These are phyloP conservation scores for Zhengitettix transpicula DNA, from an alignment of 2,888 invertebrate species.

Conservation along the genomic window DNA sequence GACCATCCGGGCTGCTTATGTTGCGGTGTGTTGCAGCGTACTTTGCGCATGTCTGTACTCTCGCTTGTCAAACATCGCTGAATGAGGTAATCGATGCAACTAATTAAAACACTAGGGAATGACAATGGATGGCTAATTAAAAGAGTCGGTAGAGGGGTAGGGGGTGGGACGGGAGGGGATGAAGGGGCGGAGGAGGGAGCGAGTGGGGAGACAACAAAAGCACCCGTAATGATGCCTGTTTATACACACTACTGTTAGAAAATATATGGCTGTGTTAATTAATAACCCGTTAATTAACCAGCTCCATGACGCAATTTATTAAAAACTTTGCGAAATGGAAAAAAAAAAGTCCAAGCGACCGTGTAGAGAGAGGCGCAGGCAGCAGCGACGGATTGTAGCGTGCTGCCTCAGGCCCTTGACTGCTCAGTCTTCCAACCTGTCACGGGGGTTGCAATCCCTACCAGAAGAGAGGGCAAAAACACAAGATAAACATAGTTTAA, in stretches of 20 bases:
- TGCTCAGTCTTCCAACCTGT: background rate
- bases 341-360: background rate
- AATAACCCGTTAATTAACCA: conserved; percentile 9
- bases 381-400: background rate
- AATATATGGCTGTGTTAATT: conserved; percentile 9
- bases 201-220: background rate
- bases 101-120: conserved; percentile 9
- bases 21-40: background rate
- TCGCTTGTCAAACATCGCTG: conserved; percentile 7
- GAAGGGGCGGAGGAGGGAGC: background rate
- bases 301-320: conserved; percentile 6
- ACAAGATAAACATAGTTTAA: too few species aligned
- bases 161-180: background rate
- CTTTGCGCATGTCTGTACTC: background rate
- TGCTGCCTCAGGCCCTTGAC: background rate
- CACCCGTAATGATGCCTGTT: conserved; percentile 1
- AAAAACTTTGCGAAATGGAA: background rate
- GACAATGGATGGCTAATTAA: conserved; percentile 9
- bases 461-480: background rate
- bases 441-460: background rate
- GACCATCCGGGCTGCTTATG: background rate
- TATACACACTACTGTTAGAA: conserved; percentile 5
- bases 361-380: background rate
- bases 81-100: conserved; percentile 7
- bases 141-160: conserved; percentile 2